These are phyloP conservation scores for Tinea pellionella DNA, from an alignment of 2,888 invertebrate species.

Conservation along the genomic window DNA sequence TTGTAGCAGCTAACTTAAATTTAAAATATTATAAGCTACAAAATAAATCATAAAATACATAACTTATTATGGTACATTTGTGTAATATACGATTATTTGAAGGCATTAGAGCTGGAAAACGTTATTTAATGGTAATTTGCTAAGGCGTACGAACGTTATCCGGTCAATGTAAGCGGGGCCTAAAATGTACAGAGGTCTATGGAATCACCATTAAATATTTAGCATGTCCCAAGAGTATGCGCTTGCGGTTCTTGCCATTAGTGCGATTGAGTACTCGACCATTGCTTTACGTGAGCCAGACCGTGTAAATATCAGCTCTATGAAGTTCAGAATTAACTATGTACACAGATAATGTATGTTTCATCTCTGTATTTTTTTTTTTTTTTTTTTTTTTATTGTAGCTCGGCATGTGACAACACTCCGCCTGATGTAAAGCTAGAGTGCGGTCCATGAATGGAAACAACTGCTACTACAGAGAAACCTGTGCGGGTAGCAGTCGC, in stretches of 20 bases:
- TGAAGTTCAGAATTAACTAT: not conserved
- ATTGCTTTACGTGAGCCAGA: constrained; percentile 11
- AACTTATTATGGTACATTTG: not conserved
- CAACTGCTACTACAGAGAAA: no score
- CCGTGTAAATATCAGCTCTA: not conserved
- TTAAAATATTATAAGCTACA: no score
- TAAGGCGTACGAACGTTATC: not conserved
- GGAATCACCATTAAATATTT: constrained; percentile 59
- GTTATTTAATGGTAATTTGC: constrained; percentile 2
- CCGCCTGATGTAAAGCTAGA: no score
- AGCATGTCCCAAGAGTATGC: constrained; percentile 50
- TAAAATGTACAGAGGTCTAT: not conserved
- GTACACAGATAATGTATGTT: not conserved
- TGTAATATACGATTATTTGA: not conserved
- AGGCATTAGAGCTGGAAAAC: not conserved
- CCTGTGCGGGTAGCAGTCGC: no score
- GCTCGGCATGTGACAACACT: no score
- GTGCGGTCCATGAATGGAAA: no score
- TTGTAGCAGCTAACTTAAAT: no score
- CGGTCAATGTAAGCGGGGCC: constrained; percentile 4
- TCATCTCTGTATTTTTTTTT: no score
- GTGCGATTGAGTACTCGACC: constrained; percentile 49
- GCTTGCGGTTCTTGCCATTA: constrained; percentile 63
- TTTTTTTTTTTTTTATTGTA: no score
- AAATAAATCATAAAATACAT: no score